A percentile compares a stretch with the other conserved stretches of the same genome.
Conservation (phyloP, 2,797 vertebrate species). For the Chaunax sp. region DNA sequence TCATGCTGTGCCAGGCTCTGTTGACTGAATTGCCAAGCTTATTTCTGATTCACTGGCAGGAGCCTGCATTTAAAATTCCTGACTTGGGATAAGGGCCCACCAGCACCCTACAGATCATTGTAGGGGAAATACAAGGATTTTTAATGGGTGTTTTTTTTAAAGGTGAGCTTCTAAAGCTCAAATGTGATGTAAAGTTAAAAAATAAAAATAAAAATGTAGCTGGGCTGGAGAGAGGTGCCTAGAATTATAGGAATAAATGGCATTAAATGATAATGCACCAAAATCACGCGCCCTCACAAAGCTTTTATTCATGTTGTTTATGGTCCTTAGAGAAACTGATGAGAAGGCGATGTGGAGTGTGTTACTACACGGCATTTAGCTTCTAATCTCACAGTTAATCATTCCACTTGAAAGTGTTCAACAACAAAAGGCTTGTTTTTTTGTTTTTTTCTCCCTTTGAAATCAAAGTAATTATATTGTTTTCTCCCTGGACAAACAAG, state of each 20-base stretch:
- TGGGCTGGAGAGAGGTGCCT: conserved; percentile 10
- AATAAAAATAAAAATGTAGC: conserved; percentile 7
- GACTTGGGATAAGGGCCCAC: conserved; percentile 49
- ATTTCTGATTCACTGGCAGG: conserved; percentile 65
- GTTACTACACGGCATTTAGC: conserved; percentile 47
- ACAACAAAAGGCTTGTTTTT: conserved; percentile 52
- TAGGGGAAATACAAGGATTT: conserved; percentile 40
- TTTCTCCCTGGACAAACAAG: conserved; percentile 46
- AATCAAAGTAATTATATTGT: conserved; percentile 54
- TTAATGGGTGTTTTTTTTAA: conserved; percentile 40
- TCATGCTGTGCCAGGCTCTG: conserved; percentile 65
- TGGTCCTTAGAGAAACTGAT: conserved; percentile 58
- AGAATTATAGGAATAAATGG: conserved; percentile 43
- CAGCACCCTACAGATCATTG: conserved; percentile 41
- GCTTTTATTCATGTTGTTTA: conserved; percentile 59
- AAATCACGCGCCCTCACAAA: conserved; percentile 27
- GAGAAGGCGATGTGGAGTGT: conserved; percentile 43
- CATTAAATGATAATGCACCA: conserved; percentile 55
- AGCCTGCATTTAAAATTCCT: conserved; percentile 52
- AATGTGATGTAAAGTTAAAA: conserved; percentile 21
- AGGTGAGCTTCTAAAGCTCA: conserved; percentile 21
- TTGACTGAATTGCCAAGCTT: conserved; percentile 65
- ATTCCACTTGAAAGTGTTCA: conserved; percentile 64
- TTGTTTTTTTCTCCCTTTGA: conserved; percentile 14
- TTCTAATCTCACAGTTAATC: conserved; percentile 63